Base-by-base conservation (phyloP, 2,797 vertebrate species). In the Pangasius macronema region DNA sequence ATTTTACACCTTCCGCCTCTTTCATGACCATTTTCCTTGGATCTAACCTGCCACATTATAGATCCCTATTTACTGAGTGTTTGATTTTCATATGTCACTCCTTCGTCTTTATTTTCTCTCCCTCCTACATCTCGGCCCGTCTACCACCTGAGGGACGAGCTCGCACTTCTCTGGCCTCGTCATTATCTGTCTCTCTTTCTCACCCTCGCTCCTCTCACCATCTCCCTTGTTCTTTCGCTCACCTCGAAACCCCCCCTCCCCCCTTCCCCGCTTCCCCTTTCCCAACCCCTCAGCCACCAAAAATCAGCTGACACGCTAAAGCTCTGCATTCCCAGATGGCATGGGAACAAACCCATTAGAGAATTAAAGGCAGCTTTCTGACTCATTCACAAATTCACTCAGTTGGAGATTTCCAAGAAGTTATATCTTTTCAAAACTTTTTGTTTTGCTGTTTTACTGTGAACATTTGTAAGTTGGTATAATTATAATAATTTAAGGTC, bases 221-320 rank as follows among this genome's bases (percentile, higher is more conserved):
- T 89, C 87, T 91, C 87, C 90, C 89, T 89, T 87, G 85, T 85
- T 89, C 59, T 88, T 79, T 82, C 86, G 75, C 80, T 89, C 89
- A 63, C 91, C 77, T 91, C 11, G 14, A 82, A 81, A 49, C 16
- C 30, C 36, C 55, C 90, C 83, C 84, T 63, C 6, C 79, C 72
- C 82, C 70, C 59, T 30, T 36, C 75, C 90, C 84, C 86, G 42
- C 14, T 11, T 33, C 51, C 90, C 83, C 86, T 70, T 87, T 61
- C 87, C 75, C 82, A 57, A 65, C 83, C 90, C 82, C 46, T 36
- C 42, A 83, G 63, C 63, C 63, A 53, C 63, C 63, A 33, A 53
- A 51, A 84, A 85, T 72, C 87, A 84, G 87, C 87, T 87, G 87
- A 84, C 82, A 77, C 57, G 81, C 53, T 7, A 65, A 84, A 82